Conservation (phyloP, 2,888 invertebrate species). For the Tachina fera region DNA sequence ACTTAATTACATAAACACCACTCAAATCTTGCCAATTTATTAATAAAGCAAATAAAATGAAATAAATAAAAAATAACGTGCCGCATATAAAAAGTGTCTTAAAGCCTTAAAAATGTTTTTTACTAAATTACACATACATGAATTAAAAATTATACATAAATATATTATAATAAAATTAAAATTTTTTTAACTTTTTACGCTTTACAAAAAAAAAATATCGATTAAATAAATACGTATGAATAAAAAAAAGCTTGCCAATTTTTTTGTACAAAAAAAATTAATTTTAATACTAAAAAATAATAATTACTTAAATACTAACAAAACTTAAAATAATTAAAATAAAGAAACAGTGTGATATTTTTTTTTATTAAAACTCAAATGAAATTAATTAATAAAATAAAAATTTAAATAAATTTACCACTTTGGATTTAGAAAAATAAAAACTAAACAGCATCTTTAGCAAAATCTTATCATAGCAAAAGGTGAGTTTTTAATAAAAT, state of each 20-base stretch:
- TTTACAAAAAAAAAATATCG: slow-evolving; percentile 40
- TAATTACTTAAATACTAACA: slow-evolving; percentile 9
- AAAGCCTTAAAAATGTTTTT: slow-evolving; percentile 54
- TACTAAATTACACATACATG: slow-evolving; percentile 7
- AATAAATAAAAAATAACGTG: slow-evolving; percentile 49
- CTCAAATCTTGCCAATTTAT: slow-evolving; percentile 66
- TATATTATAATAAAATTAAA: slow-evolving; percentile 25
- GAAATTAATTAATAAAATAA: slow-evolving; percentile 23
- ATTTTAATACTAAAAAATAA: background rate
- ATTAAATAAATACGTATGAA: slow-evolving; percentile 21
- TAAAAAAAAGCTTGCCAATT: slow-evolving; percentile 59
- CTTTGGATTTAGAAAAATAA: slow-evolving; percentile 46
- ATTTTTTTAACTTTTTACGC: slow-evolving; percentile 62
- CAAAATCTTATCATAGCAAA: slow-evolving; percentile 5
- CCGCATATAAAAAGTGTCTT: slow-evolving; percentile 68
- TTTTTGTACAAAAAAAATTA: slow-evolving; percentile 32
- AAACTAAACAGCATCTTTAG: background rate
- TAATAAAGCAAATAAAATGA: slow-evolving; percentile 15
- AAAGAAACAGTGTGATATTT: slow-evolving; percentile 57
- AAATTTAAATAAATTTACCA: slow-evolving; percentile 3
- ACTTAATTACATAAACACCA: slow-evolving; percentile 19
- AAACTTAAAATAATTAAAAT: slow-evolving; percentile 20
- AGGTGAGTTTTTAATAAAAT: slow-evolving; percentile 24
- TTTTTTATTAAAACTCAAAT: slow-evolving; percentile 40
- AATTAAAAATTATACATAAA: slow-evolving; percentile 39